Evolutionary conservation across 2,797 vertebrate species (phyloP).

Genomic region (Tragopan temminckii): DNA sequence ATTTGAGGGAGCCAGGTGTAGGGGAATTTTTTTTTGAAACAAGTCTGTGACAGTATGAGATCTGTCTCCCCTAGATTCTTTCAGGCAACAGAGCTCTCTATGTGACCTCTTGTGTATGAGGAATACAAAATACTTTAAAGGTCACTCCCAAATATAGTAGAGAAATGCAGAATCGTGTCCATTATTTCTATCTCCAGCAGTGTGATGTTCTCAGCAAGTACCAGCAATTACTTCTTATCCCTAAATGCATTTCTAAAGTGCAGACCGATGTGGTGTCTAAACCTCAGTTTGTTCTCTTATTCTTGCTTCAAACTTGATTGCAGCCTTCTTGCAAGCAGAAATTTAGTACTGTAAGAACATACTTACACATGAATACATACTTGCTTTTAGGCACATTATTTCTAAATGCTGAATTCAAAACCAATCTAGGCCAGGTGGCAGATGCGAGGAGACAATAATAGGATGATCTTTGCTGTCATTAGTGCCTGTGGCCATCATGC

Average conservation of each 20-base stretch:
- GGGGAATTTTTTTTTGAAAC: not conserved
- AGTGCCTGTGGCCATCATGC: not conserved
- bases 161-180: not conserved
- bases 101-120: not conserved
- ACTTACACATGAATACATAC: not conserved
- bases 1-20: not conserved
- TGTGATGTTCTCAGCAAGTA: not conserved
- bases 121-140: not conserved
- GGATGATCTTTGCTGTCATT: not conserved
- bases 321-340: not conserved
- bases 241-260: not conserved
- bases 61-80: not conserved
- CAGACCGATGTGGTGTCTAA: not conserved
- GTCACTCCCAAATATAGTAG: not conserved
- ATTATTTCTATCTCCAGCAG: not conserved
- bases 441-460: not conserved
- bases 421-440: not conserved
- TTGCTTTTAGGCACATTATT: not conserved
- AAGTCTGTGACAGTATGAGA: not conserved
- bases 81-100: not conserved
- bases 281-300: not conserved
- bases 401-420: not conserved
- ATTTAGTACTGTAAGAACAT: not conserved
- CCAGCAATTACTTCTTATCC: not conserved
- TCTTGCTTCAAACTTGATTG: not conserved